These are phyloP conservation scores for Periophthalmus modestus DNA, from an alignment of 2,113 vertebrate genomes.

Conservation along the genomic window DNA sequence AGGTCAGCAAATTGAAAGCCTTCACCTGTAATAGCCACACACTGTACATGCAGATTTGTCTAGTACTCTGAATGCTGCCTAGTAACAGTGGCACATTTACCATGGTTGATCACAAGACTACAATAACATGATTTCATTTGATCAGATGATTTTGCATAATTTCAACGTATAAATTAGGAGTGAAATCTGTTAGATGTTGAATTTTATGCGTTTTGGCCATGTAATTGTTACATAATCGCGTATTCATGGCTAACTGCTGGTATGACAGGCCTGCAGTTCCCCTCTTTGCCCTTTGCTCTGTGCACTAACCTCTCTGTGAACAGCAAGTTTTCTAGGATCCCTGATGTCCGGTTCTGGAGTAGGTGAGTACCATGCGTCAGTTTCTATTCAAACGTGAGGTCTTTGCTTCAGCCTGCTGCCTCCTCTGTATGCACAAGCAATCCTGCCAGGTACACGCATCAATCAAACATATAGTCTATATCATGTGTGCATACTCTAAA, in stretches of 20 bases:
- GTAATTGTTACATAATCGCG: too few species aligned
- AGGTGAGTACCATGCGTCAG: conserved; percentile 33
- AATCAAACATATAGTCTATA: background rate
- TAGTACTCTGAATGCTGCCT: background rate
- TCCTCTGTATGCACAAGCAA: conserved; percentile 11
- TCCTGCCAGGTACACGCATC: conserved; percentile 3
- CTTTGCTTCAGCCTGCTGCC: conserved; percentile 3
- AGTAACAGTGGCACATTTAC: background rate
- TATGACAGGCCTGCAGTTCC: conserved; percentile 23
- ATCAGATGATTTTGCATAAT: background rate
- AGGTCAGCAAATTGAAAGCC: background rate
- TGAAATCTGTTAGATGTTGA: background rate
- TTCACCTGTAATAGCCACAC: background rate
- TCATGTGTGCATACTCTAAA: too few species aligned
- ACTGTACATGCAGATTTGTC: background rate
- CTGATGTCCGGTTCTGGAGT: background rate
- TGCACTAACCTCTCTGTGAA: conserved; percentile 44
- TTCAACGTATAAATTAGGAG: background rate
- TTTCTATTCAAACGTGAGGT: background rate
- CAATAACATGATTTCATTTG: background rate
- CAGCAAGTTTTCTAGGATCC: conserved; percentile 20
- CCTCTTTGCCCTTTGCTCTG: conserved; percentile 26
- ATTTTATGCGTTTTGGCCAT: too few species aligned
- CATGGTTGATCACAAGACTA: background rate
- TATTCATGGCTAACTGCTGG: too few species aligned